Conservation (phyloP, 2,797 vertebrate species). For the Sebastes elongatus region DNA sequence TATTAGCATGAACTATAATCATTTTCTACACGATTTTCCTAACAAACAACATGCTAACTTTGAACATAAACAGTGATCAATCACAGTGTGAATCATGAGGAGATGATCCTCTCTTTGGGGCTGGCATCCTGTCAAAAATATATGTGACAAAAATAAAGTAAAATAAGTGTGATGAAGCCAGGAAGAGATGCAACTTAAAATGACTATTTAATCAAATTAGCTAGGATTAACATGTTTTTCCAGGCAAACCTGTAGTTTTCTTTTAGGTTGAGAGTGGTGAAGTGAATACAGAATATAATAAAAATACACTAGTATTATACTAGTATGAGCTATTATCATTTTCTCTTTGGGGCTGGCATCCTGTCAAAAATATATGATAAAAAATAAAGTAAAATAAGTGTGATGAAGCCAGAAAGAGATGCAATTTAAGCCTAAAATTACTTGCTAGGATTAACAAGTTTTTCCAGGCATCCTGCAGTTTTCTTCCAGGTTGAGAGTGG, state of each 20-base stretch:
- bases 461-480: too few species aligned
- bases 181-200: neutral
- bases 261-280: neutral
- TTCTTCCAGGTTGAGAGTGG: neutral
- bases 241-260: neutral
- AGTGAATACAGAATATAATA: neutral
- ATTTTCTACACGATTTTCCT: neutral
- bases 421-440: neutral
- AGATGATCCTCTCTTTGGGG: conserved; percentile 77
- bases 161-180: neutral
- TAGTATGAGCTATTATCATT: neutral
- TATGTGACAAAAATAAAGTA: neutral
- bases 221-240: neutral
- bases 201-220: neutral
- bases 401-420: neutral
- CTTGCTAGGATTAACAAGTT: too few species aligned
- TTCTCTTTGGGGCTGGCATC: too few species aligned
- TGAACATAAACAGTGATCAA: conserved; percentile 57
- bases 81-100: conserved; percentile 65
- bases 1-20: neutral
- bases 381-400: neutral
- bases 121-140: conserved; percentile 79
- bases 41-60: conserved; percentile 55
- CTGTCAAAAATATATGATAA: too few species aligned
- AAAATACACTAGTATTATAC: fast-evolving